Percentiles rank a stretch among this genome's conserved stretches.
Evolutionary conservation across 2,113 vertebrate species (phyloP).

Genomic region (Thermophis baileyi): DNA sequence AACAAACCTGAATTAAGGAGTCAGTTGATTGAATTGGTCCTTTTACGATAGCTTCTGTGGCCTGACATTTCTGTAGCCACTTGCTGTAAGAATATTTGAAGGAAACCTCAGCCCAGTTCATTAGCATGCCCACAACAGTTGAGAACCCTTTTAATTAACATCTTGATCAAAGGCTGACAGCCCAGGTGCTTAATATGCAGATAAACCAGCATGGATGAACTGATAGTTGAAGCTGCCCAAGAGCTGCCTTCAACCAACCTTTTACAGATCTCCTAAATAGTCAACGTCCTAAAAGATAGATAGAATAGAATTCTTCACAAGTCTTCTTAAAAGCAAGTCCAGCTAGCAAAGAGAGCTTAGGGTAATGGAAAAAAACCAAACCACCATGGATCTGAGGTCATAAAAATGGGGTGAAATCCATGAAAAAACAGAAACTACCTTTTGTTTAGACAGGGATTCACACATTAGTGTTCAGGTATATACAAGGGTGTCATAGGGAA

Average conservation of each 20-base stretch:
- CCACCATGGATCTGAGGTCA: conserved; percentile 35
- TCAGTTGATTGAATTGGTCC: neutral
- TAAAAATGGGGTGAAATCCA: conserved; percentile 41
- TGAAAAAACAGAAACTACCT: conserved; percentile 30
- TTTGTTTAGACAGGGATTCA: conserved; percentile 19
- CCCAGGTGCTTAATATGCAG: neutral
- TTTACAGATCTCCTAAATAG: neutral
- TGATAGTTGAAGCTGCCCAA: neutral
- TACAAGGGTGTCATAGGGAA: neutral
- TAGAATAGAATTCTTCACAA: neutral
- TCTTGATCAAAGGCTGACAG: neutral
- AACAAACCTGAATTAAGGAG: neutral
- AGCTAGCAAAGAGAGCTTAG: conserved; percentile 31
- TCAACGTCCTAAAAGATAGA: neutral
- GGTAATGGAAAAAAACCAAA: conserved; percentile 35
- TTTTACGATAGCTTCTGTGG: neutral
- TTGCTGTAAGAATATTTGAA: neutral
- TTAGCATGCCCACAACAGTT: neutral
- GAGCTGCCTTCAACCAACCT: neutral
- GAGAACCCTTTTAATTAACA: neutral
- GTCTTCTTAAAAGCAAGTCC: neutral
- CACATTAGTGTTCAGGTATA: neutral
- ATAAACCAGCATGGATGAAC: neutral
- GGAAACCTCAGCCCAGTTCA: neutral
- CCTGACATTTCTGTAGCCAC: neutral